Percentiles rank a stretch among this genome's conserved stretches.
phyloP scores from a whole-genome alignment of 2,113 vertebrate genomes.

The Spea multiplicata region DNA sequence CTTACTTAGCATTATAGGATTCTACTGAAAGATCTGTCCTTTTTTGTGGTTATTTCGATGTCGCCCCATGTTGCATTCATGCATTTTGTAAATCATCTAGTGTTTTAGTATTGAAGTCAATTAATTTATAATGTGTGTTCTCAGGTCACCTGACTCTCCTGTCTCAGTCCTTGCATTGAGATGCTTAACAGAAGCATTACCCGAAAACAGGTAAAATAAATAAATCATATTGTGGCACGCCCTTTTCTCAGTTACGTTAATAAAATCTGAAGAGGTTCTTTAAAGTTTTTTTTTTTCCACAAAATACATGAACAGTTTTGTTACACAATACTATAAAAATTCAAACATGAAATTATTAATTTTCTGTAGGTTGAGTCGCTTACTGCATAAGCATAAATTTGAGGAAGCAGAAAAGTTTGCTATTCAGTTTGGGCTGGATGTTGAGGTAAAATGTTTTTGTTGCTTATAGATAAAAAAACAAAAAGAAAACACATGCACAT shows the following conservation, averaged over 20 bases:
- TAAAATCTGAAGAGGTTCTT: too few relatives aligned
- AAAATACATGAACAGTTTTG: too few relatives aligned
- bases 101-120: too few relatives aligned
- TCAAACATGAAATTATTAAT: neutral
- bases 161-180: slow-evolving; percentile 75
- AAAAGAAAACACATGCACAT: too few relatives aligned
- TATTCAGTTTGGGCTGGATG: slow-evolving; percentile 85
- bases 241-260: too few relatives aligned
- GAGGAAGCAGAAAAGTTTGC: slow-evolving; percentile 94
- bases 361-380: slow-evolving; percentile 78
- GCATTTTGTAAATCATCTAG: too few relatives aligned
- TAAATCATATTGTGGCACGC: too few relatives aligned
- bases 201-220: slow-evolving; percentile 83
- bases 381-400: slow-evolving; percentile 93
- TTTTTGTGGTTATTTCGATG: neutral
- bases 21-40: neutral
- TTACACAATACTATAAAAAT: too few relatives aligned
- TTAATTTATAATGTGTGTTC: neutral
- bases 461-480: neutral
- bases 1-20: neutral
- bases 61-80: too few relatives aligned
- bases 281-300: neutral
- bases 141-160: slow-evolving; percentile 61
- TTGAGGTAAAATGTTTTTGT: slow-evolving; percentile 73
- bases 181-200: slow-evolving; percentile 92